Conservation (phyloP, 2,888 invertebrate genomes). For the Antitype chi region DNA sequence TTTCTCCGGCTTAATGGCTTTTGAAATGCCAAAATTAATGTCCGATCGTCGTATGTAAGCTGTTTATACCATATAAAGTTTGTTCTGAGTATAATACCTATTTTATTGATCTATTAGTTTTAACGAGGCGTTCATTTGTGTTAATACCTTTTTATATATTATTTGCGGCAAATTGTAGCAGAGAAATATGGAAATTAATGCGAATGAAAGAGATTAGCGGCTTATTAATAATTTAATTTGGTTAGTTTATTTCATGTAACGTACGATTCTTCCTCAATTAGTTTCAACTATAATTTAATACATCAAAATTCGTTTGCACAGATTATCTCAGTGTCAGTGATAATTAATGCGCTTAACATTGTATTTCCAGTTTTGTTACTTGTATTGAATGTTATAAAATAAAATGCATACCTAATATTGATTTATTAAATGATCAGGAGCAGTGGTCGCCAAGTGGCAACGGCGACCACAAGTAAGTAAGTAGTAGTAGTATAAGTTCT, state of each 20-base stretch:
- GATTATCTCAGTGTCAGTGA: slow-evolving; percentile 22
- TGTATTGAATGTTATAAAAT: not conserved
- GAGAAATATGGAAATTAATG: slow-evolving; percentile 25
- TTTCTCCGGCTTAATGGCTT: slow-evolving; percentile 54
- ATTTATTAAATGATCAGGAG: not conserved
- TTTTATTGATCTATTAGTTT: slow-evolving; percentile 54
- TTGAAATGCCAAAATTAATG: slow-evolving; percentile 66
- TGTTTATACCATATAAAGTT: slow-evolving; percentile 53
- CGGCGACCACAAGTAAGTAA: no score
- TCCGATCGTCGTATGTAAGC: slow-evolving; percentile 42
- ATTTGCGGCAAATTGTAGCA: slow-evolving; percentile 18
- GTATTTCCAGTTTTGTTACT: not conserved
- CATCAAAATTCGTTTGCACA: slow-evolving; percentile 24
- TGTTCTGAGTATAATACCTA: slow-evolving; percentile 36
- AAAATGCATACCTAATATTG: not conserved
- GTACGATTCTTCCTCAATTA: slow-evolving; percentile 33
- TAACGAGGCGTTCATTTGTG: slow-evolving; percentile 43
- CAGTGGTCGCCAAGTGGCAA: no score
- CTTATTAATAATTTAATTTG: slow-evolving; percentile 33
- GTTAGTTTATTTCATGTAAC: slow-evolving; percentile 24
- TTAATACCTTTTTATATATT: slow-evolving; percentile 17
- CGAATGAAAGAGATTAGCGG: slow-evolving; percentile 25
- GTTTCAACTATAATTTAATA: slow-evolving; percentile 33
- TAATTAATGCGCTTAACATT: slow-evolving; percentile 2
- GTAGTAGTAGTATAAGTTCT: no score